A percentile compares a stretch with the other conserved stretches of the same genome.
These are phyloP conservation scores for Actinia equina DNA, from an alignment of 64 coral and sea anemone genomes.

Conservation along the genomic window DNA sequence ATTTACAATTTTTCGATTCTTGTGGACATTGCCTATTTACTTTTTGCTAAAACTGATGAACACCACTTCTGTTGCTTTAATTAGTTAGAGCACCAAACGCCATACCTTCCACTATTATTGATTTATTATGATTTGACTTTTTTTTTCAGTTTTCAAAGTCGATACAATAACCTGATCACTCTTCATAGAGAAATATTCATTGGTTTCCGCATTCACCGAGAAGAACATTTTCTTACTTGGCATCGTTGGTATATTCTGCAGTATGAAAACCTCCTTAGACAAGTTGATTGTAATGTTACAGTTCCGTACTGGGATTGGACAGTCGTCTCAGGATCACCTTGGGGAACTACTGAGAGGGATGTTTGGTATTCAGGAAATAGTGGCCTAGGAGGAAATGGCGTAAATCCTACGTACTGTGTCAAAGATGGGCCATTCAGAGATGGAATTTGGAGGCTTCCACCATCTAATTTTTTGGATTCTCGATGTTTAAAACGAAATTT, in stretches of 20 bases:
- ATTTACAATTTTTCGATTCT: too few relatives aligned
- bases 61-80: neutral
- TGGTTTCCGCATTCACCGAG: constrained; percentile 37
- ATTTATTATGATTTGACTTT: neutral
- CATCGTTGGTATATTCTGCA: constrained; percentile 69
- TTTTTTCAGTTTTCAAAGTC: constrained; percentile 19
- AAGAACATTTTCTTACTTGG: constrained; percentile 58
- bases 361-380: constrained; percentile 45
- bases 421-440: constrained; percentile 41
- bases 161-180: constrained; percentile 27
- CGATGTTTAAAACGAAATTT: neutral
- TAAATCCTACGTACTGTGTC: constrained; percentile 19
- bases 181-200: constrained; percentile 2
- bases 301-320: constrained; percentile 90
- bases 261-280: constrained; percentile 72
- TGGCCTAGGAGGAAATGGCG: constrained; percentile 65
- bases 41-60: too few relatives aligned
- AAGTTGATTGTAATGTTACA: constrained; percentile 61
- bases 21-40: too few relatives aligned
- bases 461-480: neutral
- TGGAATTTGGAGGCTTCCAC: neutral
- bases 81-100: too few relatives aligned
- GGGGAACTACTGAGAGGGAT: constrained; percentile 26
- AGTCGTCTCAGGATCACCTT: constrained; percentile 49
- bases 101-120: neutral